Evolutionary conservation across 2,113 vertebrate species (phyloP).

Genomic region (Elephantulus edwardii): DNA sequence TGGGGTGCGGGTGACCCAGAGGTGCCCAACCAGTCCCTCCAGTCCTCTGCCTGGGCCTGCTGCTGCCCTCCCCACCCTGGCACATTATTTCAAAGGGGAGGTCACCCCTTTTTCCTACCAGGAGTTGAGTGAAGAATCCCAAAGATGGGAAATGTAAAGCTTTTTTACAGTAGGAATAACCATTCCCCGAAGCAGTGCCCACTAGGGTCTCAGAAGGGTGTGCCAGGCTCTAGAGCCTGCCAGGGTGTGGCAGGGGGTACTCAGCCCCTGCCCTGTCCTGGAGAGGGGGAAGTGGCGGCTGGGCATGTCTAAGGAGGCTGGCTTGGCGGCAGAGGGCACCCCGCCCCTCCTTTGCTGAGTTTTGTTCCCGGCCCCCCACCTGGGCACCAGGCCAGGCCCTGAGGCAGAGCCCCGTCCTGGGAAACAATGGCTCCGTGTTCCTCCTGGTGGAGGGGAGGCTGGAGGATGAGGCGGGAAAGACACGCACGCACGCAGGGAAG

Average conservation of each 20-base stretch:
- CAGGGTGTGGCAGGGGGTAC: neutral
- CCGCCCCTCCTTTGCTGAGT: constrained; percentile 46
- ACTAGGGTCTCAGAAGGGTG: neutral
- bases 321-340: constrained; percentile 39
- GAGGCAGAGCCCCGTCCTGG: constrained; percentile 59
- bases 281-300: constrained; percentile 15
- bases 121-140: neutral
- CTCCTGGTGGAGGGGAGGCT: constrained; percentile 43
- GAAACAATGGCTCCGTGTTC: constrained; percentile 72
- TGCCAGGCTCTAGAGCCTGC: neutral
- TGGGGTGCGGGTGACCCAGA: neutral
- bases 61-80: neutral
- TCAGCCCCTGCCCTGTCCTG: neutral
- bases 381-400: constrained; percentile 70
- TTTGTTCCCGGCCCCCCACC: constrained; percentile 68
- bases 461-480: constrained; percentile 58
- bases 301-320: constrained; percentile 37
- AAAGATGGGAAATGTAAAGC: neutral
- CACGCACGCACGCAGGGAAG: neutral
- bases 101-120: neutral
- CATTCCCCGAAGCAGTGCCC: neutral
- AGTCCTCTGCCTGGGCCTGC: neutral
- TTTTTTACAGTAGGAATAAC: neutral
- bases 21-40: neutral
- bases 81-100: neutral